Evolutionary conservation across 2,888 invertebrate genomes (phyloP), one percentile per base, ranked within the genome.

Genomic region (Drosophila emarginata): DNA sequence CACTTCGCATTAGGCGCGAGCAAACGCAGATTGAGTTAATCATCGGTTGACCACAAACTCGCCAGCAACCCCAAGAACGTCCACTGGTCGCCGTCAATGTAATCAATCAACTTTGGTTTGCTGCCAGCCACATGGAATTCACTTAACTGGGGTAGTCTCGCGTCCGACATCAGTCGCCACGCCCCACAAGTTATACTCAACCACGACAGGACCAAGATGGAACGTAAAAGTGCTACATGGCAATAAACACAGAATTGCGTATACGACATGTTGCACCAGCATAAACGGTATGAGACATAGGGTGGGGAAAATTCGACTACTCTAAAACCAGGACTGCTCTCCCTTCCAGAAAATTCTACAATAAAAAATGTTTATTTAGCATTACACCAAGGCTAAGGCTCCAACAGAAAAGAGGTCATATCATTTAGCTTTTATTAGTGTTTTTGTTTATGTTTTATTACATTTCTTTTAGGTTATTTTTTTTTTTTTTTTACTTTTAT

Each of bases 181-280:
- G 72, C 53, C 39, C 64, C 28, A 40, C 64, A 58, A 60, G 68
- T 76, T 81, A 71, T 71, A 73, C 50, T 51, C 70, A 68, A 51
- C 59, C 62, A 52, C 18, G 53, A 51, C 26, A 39, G 61, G 61
- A 64, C 32, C 59, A 59, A 73, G 61, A 62, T 58, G 52, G 58
- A 45, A 45, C 21, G 45, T 80, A 76, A 80, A 76, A 80, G 64
- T 57, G 67, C 79, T 79, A 72, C 74, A 79, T 67, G 79, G 82
- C 79, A 77, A 79, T 79, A 79, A 81, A 79, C 82, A 79, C 68
- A 69, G 71, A 79, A 81, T 77, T 79, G 82, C 79, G 79, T 79
- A 77, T 72, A 79, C 82, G 77, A 79, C 77, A 79, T 81, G 79
- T 74, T 79, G 79, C 76, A 79, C 65, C 69, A 54, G 82, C 67